Evolutionary conservation across 2,113 vertebrate genomes (phyloP).

Genomic region (Otolemur garnettii): DNA sequence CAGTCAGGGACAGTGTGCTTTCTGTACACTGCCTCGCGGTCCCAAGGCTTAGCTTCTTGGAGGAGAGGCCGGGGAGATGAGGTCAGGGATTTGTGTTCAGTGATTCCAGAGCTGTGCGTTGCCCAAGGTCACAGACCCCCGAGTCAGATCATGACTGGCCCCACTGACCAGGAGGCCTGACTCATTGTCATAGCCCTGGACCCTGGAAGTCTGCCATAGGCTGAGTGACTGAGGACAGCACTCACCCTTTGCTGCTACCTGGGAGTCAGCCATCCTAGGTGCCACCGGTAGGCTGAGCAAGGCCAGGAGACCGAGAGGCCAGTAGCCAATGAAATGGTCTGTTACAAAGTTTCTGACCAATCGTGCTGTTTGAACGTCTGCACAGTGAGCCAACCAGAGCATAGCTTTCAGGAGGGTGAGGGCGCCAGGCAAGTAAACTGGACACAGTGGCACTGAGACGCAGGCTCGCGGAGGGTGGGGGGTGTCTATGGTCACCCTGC

Average conservation of each 20-base stretch:
- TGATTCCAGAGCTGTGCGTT: background rate
- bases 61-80: background rate
- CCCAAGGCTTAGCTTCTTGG: background rate
- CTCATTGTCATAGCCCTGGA: accelerated
- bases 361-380: background rate
- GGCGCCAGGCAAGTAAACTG: background rate
- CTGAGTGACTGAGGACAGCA: background rate
- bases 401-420: background rate
- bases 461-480: too few relatives aligned
- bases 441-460: background rate
- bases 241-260: background rate
- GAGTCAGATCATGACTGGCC: background rate
- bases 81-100: background rate
- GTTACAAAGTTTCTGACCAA: background rate
- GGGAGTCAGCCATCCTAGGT: too few relatives aligned
- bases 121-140: background rate
- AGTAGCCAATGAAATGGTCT: background rate
- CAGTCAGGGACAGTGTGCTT: background rate
- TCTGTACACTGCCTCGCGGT: too few relatives aligned
- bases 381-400: background rate
- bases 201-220: background rate
- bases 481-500: too few relatives aligned
- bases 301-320: background rate
- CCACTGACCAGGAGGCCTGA: background rate
- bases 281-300: background rate